Evolutionary conservation across 1,140 invertebrate species (phyloP), one percentile per base, ranked within the genome.

Genomic region (Aphaenogaster floridana): DNA sequence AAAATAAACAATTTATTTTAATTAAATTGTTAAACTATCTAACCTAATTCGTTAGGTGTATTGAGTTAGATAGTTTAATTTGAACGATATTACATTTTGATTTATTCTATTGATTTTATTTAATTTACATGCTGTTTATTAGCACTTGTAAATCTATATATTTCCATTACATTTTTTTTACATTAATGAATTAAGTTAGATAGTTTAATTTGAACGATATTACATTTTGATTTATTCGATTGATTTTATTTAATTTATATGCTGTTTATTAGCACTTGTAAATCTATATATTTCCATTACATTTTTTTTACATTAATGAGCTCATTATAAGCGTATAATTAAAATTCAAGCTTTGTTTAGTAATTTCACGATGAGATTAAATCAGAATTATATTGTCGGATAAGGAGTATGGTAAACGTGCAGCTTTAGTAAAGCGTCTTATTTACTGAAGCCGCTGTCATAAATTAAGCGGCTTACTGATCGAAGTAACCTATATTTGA

Each of bases 401-500:
- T 69, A 69, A 69, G 45, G 13, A 48, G n/a, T 68, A 48, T 28
- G 5, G 42, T 69, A 69, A 69, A 50, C 42, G 6, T 50, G 11
- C 21, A 50, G 66, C 21, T 69, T 72, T 52, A 72, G 69, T 72
- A 72, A 72, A 72, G 28, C 15, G 5, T 72, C 69, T 72, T 52
- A 74, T 52, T 52, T 52, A 36, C 34, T 36, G 17, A 74, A 74
- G 50, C 17, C 50, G 50, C 48, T 54, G 50, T 54, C 28, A 52
- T 52, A 52, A 52, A 74, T 52, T 52, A 52, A 74, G 48, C 71
- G 21, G 66, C 66, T 69, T 69, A 69, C 48, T 72, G 69, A 74
- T 74, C 48, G 48, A 74, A 52, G 48, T 52, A 74, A 74, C 71
- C 50, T 52, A 54, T 52, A 74, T 74, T 74, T 36, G 71, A 74